phyloP scores from a whole-genome alignment of 2,113 vertebrate species.

The Leucosticte australis region DNA sequence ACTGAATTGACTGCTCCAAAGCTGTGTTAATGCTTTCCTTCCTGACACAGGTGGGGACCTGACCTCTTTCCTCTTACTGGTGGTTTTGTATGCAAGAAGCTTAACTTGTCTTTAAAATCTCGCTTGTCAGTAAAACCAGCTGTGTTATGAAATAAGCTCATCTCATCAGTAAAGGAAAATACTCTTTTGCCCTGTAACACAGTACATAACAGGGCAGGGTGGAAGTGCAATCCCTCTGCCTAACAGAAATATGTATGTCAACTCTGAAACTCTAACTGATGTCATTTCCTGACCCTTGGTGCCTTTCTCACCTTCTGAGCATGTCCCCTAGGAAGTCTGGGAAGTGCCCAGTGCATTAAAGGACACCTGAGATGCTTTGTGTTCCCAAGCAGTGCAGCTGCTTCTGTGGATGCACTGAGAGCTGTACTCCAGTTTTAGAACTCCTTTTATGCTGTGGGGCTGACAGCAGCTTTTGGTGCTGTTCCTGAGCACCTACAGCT shows the following conservation, averaged over 20 bases:
- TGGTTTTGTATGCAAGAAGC: neutral
- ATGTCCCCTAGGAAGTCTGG: neutral
- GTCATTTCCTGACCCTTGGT: neutral
- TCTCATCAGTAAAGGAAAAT: neutral
- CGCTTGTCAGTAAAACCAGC: neutral
- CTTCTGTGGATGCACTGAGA: neutral
- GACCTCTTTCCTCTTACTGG: neutral
- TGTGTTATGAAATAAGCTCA: neutral
- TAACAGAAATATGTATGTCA: neutral
- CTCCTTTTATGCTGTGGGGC: rapidly evolving
- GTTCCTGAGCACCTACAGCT: neutral
- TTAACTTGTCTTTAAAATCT: neutral
- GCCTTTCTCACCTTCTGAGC: neutral
- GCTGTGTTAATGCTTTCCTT: neutral
- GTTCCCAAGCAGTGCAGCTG: neutral
- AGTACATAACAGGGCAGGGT: neutral
- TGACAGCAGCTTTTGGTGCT: neutral
- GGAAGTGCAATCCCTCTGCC: neutral
- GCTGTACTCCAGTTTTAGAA: neutral
- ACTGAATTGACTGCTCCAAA: neutral
- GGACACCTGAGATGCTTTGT: neutral
- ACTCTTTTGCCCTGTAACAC: neutral
- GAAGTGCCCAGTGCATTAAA: neutral
- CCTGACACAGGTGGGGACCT: neutral
- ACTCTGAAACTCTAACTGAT: neutral